Conservation (phyloP, 2,113 vertebrate genomes). For the pig (Sus scrofa) region T2T-Sscrofa CM000818.6:38683501-38684000, state of each 20-base stretch:
- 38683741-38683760: constrained; percentile 6
- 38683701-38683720: neutral
- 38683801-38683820: too few species aligned
- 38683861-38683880: too few species aligned
- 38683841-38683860: too few species aligned
- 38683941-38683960: too few species aligned
- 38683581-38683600: neutral
- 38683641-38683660: neutral
- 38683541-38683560: neutral
- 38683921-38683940: too few species aligned
- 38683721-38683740: neutral
- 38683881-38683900: too few species aligned
- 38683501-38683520: neutral
- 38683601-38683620: constrained; percentile 10
- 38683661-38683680: neutral
- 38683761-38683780: neutral
- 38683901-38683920: too few species aligned
- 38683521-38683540: neutral
- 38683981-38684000: too few species aligned
- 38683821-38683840: too few species aligned
- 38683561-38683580: neutral
- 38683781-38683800: too few species aligned
- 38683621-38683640: constrained; percentile 36
- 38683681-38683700: neutral
- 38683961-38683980: too few species aligned